phyloP scores from a whole-genome alignment of 1,140 invertebrate genomes.

The Brachionus rotundiformis region DNA sequence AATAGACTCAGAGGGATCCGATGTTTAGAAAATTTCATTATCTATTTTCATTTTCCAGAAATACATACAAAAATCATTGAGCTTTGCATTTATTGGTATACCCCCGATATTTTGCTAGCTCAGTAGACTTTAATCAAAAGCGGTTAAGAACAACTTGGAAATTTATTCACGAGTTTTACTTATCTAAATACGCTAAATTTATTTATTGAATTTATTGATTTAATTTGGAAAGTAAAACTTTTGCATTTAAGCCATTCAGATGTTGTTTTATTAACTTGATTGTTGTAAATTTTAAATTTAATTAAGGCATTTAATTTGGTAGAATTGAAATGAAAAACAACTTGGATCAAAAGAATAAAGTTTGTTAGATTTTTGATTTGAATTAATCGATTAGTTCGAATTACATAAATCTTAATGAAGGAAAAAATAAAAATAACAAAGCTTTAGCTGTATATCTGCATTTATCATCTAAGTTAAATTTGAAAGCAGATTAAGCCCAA shows the following conservation, averaged over 20 bases:
- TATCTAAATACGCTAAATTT: not conserved
- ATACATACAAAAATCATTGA: not conserved
- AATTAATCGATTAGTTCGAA: not conserved
- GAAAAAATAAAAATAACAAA: not conserved
- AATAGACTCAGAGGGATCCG: not conserved
- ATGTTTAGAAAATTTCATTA: not conserved
- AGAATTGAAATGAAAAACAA: not conserved
- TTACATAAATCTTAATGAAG: not conserved
- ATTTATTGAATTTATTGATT: not conserved
- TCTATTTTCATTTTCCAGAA: conserved; percentile 14
- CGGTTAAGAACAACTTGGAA: not conserved
- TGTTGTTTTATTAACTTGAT: not conserved
- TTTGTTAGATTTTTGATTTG: not conserved
- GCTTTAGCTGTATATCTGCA: not conserved
- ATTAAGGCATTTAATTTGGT: not conserved
- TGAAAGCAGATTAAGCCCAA: not conserved
- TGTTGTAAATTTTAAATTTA: not conserved
- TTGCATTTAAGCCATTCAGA: not conserved
- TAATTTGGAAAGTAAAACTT: not conserved
- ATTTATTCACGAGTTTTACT: not conserved
- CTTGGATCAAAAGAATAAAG: not conserved
- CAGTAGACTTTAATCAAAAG: conserved; percentile 2
- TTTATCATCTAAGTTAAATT: not conserved
- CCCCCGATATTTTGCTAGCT: not conserved
- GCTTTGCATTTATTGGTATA: not conserved